Evolutionary conservation across 2,113 vertebrate genomes (phyloP), one percentile per base, ranked within the genome.

Genomic region (Sphaerodactylus townsendi): DNA sequence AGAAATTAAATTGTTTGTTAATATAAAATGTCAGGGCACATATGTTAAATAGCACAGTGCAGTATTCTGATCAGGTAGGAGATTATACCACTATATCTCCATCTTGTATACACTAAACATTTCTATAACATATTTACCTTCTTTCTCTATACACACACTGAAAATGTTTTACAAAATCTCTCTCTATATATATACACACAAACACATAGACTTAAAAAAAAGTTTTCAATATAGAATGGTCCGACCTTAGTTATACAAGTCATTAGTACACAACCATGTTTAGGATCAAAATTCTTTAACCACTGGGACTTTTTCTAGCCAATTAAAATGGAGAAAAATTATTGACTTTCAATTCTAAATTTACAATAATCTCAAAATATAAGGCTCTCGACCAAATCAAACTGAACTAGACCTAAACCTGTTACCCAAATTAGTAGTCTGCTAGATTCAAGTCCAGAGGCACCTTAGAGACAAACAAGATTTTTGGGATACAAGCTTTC

Each of bases 121-220:
- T 77, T 41, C 87, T 37, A 79, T 65, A 81, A 86, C 74, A 92
- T 90, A 92, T 70, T 78, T 33, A 62, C 28, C 5, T 87, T 68
- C 33, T 68, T 19, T 56, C 53, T 56, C 19, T 56, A 44, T 44
- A 44, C 44, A 44, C 44, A 44, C 44, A 44, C 44, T 28, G n/a
- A n/a, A n/a, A n/a, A n/a, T n/a, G n/a, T n/a, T n/a, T n/a, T n/a
- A n/a, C n/a, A n/a, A n/a, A n/a, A n/a, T n/a, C n/a, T n/a, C n/a
- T n/a, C n/a, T n/a, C n/a, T 28, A 64, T 25, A 50, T 62, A 72
- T 39, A 59, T 25, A 62, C 30, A 72, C 10, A 56, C 3, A 10
- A 28, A 46, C 53, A 44, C 56, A 65, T 30, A 82, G 53, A 30
- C 4, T 70, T 81, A 65, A 85, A 56, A 56, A 56, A 50, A 6